These are phyloP conservation scores for Amphiprion clarkii DNA, from an alignment of 2,797 vertebrate genomes.

Conservation along the genomic window DNA sequence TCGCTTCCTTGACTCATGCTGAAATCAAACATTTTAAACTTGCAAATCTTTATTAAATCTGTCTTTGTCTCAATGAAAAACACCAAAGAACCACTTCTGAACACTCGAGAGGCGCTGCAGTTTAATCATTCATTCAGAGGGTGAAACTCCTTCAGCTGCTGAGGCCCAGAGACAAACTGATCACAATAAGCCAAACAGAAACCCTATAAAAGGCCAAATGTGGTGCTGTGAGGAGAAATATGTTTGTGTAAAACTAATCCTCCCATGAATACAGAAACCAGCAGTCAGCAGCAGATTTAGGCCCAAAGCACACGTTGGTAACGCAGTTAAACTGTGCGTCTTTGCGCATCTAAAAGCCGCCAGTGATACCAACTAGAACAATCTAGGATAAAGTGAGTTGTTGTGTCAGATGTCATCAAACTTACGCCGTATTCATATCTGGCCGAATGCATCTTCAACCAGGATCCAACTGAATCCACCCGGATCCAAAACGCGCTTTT, in stretches of 20 bases:
- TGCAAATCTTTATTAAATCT: too few relatives aligned
- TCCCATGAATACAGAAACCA: not conserved
- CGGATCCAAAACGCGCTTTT: not conserved
- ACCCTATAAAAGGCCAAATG: not conserved
- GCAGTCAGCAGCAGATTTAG: not conserved
- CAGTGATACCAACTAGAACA: not conserved
- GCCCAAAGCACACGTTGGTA: too few relatives aligned
- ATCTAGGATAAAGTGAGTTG: not conserved
- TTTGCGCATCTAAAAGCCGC: too few relatives aligned
- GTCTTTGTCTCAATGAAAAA: not conserved
- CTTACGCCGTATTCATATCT: constrained; percentile 72
- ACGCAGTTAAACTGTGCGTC: too few relatives aligned
- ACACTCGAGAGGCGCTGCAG: not conserved
- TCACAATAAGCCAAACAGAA: not conserved
- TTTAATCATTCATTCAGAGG: constrained; percentile 8
- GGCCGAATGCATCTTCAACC: constrained; percentile 60
- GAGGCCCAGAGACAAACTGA: not conserved
- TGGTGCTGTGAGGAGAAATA: not conserved
- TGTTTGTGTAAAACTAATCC: not conserved
- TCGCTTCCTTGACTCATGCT: not conserved
- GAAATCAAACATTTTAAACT: not conserved
- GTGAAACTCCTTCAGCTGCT: not conserved
- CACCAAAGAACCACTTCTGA: not conserved
- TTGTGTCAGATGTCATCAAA: not conserved
- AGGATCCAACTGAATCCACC: constrained; percentile 6